Percentiles rank a stretch among this genome's conserved stretches.
Conservation (phyloP, 2,888 invertebrate genomes). For the Pterostichus niger region DNA sequence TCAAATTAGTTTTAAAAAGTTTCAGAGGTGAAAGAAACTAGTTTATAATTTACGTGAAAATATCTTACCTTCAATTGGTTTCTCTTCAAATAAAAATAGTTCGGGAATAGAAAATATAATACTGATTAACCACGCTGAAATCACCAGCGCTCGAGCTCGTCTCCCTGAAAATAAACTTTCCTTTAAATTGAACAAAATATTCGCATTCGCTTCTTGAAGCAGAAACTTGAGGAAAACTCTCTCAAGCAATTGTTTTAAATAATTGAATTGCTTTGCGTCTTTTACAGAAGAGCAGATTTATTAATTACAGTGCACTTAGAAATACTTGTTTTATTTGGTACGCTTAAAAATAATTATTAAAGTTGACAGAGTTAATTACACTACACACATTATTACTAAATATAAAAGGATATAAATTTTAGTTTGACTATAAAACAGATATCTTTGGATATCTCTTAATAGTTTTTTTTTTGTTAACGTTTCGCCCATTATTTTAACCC, state of each 20-base stretch:
- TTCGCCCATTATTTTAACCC: no score
- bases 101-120: conserved; percentile 90
- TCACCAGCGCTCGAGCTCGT: conserved; percentile 88
- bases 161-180: conserved; percentile 82
- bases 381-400: no score
- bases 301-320: background rate
- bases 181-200: conserved; percentile 12
- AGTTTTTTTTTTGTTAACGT: no score
- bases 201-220: background rate
- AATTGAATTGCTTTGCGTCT: conserved; percentile 42
- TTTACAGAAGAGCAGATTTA: background rate
- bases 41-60: background rate
- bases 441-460: no score
- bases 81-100: conserved; percentile 89
- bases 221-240: background rate
- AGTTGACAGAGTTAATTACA: no score
- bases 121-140: conserved; percentile 90
- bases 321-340: background rate
- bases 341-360: no score
- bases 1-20: no score
- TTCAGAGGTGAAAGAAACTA: no score
- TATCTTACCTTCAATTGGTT: conserved; percentile 84
- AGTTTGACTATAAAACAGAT: no score
- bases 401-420: no score
- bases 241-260: conserved; percentile 57